Percentiles rank a stretch among this genome's conserved stretches.
phyloP scores from a whole-genome alignment of 2,888 invertebrate species.

The Charanyca ferruginea region DNA sequence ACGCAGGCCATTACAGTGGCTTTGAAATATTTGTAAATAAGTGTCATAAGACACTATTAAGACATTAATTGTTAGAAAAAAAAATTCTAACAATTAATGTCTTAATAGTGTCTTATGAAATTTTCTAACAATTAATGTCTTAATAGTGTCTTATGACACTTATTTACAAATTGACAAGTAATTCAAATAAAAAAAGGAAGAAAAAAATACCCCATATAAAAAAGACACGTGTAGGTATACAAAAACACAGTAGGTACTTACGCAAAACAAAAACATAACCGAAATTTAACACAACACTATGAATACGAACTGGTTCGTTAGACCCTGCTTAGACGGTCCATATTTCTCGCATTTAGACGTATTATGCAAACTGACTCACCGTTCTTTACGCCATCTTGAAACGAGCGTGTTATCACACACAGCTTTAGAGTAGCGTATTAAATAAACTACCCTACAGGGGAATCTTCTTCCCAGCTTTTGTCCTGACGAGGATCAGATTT shows the following conservation, averaged over 20 bases:
- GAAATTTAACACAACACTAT: neutral
- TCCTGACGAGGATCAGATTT: conserved; percentile 39
- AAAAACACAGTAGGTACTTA: neutral
- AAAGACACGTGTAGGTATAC: neutral
- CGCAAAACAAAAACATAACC: neutral
- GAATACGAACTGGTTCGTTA: conserved; percentile 24
- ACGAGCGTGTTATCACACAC: conserved; percentile 35
- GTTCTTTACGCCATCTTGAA: conserved; percentile 43
- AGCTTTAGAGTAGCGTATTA: conserved; percentile 29
- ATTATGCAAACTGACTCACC: conserved; percentile 48
- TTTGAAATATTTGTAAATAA: too few species aligned
- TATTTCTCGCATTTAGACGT: conserved; percentile 27
- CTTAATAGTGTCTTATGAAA: too few species aligned
- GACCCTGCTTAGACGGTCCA: conserved; percentile 8
- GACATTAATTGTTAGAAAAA: too few species aligned
- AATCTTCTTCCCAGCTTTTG: conserved; percentile 35
- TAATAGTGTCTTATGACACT: too few species aligned
- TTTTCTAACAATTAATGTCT: too few species aligned
- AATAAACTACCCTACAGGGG: conserved; percentile 54
- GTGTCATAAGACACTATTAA: too few species aligned
- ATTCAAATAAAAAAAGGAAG: neutral
- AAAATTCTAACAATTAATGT: too few species aligned
- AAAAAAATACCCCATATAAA: neutral
- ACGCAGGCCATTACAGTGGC: too few species aligned
- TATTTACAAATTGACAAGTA: too few species aligned